Evolutionary conservation across 2,797 vertebrate species (phyloP).

Genomic region (Myripristis jacobus): DNA sequence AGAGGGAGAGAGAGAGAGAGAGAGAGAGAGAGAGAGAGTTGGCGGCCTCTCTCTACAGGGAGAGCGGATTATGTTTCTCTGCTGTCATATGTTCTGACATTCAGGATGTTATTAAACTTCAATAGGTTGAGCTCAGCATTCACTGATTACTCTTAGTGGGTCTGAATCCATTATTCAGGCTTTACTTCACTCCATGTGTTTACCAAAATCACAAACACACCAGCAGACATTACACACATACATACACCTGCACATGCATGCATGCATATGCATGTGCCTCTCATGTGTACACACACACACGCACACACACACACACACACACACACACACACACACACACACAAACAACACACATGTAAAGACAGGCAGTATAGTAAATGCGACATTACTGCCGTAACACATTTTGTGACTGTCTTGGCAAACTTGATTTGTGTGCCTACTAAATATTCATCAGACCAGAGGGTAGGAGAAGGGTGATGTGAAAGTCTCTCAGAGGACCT

Average conservation of each 20-base stretch:
- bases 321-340: slow-evolving; percentile 7
- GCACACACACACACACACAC: neutral
- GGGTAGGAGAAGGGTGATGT: slow-evolving; percentile 28
- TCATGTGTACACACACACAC: slow-evolving; percentile 24
- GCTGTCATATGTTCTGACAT: slow-evolving; percentile 82
- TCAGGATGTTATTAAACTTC: slow-evolving; percentile 83
- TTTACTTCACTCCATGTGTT: slow-evolving; percentile 66
- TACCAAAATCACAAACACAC: slow-evolving; percentile 64
- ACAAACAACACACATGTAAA: no score
- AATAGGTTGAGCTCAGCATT: slow-evolving; percentile 79
- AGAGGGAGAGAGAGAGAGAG: slow-evolving; percentile 25
- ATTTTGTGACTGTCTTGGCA: slow-evolving; percentile 31
- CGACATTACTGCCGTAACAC: slow-evolving; percentile 35
- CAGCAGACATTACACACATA: slow-evolving; percentile 34
- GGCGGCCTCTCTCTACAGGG: slow-evolving; percentile 64
- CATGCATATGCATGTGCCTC: slow-evolving; percentile 3
- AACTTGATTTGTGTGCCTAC: slow-evolving; percentile 55
- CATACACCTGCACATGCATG: neutral
- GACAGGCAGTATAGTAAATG: no score
- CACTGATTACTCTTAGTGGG: slow-evolving; percentile 77
- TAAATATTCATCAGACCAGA: slow-evolving; percentile 56
- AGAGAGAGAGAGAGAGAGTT: slow-evolving; percentile 47
- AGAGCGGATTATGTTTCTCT: slow-evolving; percentile 79
- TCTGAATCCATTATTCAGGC: slow-evolving; percentile 77
- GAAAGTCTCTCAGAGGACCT: slow-evolving; percentile 56